Percentiles rank a stretch among this genome's conserved stretches.
Conservation (phyloP, 2,888 invertebrate genomes). For the Cephalotes varians region DNA sequence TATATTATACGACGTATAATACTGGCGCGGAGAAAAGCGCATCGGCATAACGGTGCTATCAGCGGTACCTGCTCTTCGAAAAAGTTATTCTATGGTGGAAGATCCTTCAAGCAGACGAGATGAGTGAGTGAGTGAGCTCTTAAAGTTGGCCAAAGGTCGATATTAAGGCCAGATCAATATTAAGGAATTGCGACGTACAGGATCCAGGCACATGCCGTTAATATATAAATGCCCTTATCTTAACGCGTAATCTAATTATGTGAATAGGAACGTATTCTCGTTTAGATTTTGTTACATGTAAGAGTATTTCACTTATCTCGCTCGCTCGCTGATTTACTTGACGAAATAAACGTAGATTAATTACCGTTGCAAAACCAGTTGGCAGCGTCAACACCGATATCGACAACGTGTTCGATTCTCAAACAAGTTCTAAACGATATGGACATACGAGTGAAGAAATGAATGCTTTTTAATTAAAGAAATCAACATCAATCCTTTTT, state of each 20-base stretch:
- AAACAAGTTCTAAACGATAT: background rate
- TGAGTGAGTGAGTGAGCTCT: slow-evolving; percentile 36
- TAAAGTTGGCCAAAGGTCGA: slow-evolving; percentile 58
- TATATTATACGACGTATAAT: slow-evolving; percentile 78
- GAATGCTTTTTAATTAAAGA: too few species aligned
- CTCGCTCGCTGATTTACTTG: slow-evolving; percentile 11
- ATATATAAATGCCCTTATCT: slow-evolving; percentile 52
- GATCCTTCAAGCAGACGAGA: slow-evolving; percentile 10
- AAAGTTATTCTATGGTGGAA: slow-evolving; percentile 68
- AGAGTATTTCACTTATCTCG: slow-evolving; percentile 46
- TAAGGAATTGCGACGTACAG: slow-evolving; percentile 28
- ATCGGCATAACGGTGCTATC: slow-evolving; percentile 78
- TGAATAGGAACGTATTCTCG: slow-evolving; percentile 27
- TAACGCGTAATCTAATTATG: slow-evolving; percentile 23
- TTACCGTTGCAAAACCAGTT: slow-evolving; percentile 2
- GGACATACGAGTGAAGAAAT: background rate
- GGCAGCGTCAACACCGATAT: background rate
- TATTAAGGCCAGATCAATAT: slow-evolving; percentile 57
- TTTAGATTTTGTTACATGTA: slow-evolving; percentile 29
- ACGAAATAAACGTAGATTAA: slow-evolving; percentile 41
- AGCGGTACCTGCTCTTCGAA: slow-evolving; percentile 78
- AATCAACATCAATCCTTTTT: too few species aligned
- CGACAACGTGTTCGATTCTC: background rate
- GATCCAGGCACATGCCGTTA: slow-evolving; percentile 21
- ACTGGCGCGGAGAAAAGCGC: slow-evolving; percentile 76